These are phyloP conservation scores for Echinarachnius parma DNA, from an alignment of 53 echinoderm and acorn worm genomes.

Conservation along the genomic window DNA sequence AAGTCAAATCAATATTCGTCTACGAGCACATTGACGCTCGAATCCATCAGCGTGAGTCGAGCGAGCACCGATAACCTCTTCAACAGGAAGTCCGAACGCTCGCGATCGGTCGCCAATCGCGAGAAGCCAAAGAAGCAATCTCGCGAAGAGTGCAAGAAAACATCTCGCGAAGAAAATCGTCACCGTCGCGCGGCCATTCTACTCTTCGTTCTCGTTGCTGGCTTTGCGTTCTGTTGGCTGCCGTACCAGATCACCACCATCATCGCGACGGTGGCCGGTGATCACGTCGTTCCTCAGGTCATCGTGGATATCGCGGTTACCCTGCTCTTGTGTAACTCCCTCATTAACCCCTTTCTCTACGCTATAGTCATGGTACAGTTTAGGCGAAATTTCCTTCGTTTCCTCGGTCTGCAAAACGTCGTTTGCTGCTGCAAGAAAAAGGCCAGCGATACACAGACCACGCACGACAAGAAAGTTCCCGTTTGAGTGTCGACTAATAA, in stretches of 20 bases:
- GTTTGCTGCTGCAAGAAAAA: constrained; percentile 5
- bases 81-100: too few relatives aligned
- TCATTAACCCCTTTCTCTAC: constrained; percentile 75
- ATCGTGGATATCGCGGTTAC: constrained; percentile 53
- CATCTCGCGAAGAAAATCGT: constrained; percentile 17
- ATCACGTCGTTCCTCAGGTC: constrained; percentile 28
- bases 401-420: constrained; percentile 44
- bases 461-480: too few relatives aligned
- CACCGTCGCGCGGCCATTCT: constrained; percentile 67
- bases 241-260: constrained; percentile 62
- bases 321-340: constrained; percentile 78
- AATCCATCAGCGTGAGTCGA: too few relatives aligned
- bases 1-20: too few relatives aligned
- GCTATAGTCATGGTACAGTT: constrained; percentile 54
- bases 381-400: constrained; percentile 57
- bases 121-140: background rate
- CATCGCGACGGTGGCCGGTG: constrained; percentile 46
- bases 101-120: background rate
- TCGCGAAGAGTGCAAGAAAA: background rate
- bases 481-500: too few relatives aligned
- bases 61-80: too few relatives aligned
- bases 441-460: too few relatives aligned
- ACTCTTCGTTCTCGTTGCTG: constrained; percentile 54
- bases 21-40: too few relatives aligned
- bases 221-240: constrained; percentile 55